Percentiles rank a stretch among this genome's conserved stretches.
Conservation (phyloP, 2,888 invertebrate species). For the Drosophila phalerata region DNA sequence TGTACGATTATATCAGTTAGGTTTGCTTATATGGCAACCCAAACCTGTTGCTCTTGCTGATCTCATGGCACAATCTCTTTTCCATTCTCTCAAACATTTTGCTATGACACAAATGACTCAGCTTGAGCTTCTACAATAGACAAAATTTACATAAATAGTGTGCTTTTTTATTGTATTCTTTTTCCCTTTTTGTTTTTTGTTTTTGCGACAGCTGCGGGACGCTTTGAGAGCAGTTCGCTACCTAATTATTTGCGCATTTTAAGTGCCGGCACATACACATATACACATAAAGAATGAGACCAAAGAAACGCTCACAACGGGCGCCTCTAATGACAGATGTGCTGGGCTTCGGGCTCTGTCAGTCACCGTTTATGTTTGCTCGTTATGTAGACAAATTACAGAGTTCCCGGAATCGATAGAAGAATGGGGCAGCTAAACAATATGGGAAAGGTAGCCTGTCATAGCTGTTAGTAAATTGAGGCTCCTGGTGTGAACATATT, state of each 20-base stretch:
- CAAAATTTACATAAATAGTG: slow-evolving; percentile 55
- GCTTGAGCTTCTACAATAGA: slow-evolving; percentile 36
- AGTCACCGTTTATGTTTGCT: slow-evolving; percentile 40
- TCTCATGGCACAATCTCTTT: slow-evolving; percentile 58
- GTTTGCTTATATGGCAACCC: slow-evolving; percentile 15
- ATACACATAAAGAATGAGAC: slow-evolving; percentile 33
- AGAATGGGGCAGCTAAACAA: slow-evolving; percentile 6
- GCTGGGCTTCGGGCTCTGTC: slow-evolving; percentile 17
- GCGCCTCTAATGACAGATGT: slow-evolving; percentile 58
- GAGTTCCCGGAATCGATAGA: slow-evolving; percentile 56
- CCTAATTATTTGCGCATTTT: slow-evolving; percentile 75
- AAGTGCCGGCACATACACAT: slow-evolving; percentile 49
- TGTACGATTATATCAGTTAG: slow-evolving; percentile 18
- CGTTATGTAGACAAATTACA: slow-evolving; percentile 53
- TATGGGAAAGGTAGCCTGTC: slow-evolving; percentile 22
- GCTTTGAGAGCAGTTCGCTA: slow-evolving; percentile 44
- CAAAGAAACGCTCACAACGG: slow-evolving; percentile 50
- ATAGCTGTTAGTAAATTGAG: slow-evolving; percentile 35
- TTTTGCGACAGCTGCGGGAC: slow-evolving; percentile 31
- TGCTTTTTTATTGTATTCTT: slow-evolving; percentile 7
- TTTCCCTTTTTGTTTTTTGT: slow-evolving; percentile 14
- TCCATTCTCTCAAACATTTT: slow-evolving; percentile 45
- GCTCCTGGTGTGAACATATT: slow-evolving; percentile 31
- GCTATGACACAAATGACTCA: slow-evolving; percentile 55
- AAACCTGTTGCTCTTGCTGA: slow-evolving; percentile 57